Evolutionary conservation across 2,888 invertebrate genomes (phyloP), one percentile per base, ranked within the genome.

Genomic region (Metalampra italica): DNA sequence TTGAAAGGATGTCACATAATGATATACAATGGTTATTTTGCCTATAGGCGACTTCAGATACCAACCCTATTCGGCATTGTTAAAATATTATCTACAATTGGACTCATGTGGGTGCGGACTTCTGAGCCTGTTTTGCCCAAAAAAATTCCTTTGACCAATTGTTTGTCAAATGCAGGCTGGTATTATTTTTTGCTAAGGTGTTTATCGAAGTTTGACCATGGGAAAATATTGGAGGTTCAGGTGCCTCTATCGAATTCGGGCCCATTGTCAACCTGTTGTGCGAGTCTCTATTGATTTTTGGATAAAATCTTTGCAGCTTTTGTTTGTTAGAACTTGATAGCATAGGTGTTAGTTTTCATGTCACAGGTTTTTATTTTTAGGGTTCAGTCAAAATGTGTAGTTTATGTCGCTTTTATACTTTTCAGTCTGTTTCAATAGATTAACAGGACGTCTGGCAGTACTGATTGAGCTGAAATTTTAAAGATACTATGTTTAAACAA

Each of bases 201-300:
- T 84, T 88, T 88, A 82, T 84, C 73, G 75, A 61, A 78, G 81
- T 81, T 84, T 87, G 88, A 88, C 88, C 89, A 88, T 89, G 89
- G 88, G 89, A 89, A 88, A 88, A 88, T 88, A 83, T 87, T 66
- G 62, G 61, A 75, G 78, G 63, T 79, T 88, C 89, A 89, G 87
- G 88, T 88, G 88, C 74, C 80, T 78, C 67, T 78, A 76, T 82
- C 76, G 68, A 68, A 75, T 68, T 73, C 68, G 68, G 59, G 59
- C 56, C 71, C 54, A 73, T 85, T 86, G 85, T 84, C 71, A 79
- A 87, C 84, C 81, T 86, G 85, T 78, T 77, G 60, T 72, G 53
- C 52, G 60, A 57, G 51, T 44, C 54, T 49, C 46, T 68, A 59
- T 67, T 64, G 64, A 66, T 62, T 56, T 70, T 74, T 22, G 57